Evolutionary conservation across 23 tunicate genomes (phyloP), one percentile per base, ranked within the genome.

Genomic region (Halocynthia roretzi): DNA sequence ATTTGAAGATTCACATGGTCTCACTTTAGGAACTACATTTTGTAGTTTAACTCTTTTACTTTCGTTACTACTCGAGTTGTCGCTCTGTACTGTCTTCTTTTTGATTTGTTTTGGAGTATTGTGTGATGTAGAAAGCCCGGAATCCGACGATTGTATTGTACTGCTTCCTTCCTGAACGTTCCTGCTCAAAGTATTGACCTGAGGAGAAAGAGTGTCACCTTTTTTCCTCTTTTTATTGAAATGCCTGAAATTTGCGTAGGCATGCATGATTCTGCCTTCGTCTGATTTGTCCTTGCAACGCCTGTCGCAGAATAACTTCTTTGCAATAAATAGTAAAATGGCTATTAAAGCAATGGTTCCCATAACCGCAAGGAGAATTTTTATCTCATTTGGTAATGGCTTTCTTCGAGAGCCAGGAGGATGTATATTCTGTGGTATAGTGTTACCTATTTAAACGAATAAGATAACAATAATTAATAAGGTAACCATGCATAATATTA

Each of bases 221-320:
- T 54, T 74, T 53, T 74, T 74, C 63, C 63, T 5, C 11, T 56
- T 56, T 64, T 74, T 74, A 8, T 56, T 53, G 62, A 74, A 74
- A 20, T 54, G 78, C 20, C 78, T 62, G 22, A 74, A 74, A 19
- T 74, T 62, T 17, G 78, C 63, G 31, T 74, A 74, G 20, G 78
- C 78, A 48, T 74, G 63, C 61, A 54, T 52, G 15, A 74, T 74
- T 48, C 56, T 74, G 2, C 78, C 44, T 31, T 31, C 44, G 44
- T 4, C 78, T 8, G 78, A 74, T 44, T 49, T 74, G 56, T 74
- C 56, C 22, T 74, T 74, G 63, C 56, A 62, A 56, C 31, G 31
- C 10, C 56, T 74, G 31, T 74, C 78, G 56, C 56, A 74, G 19
- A 14, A 12, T 22, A 74, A 8, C 31, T 54, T 74, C 56, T 74